Conservation (phyloP, 2,888 invertebrate species). For the Epistrophe grossulariae region DNA sequence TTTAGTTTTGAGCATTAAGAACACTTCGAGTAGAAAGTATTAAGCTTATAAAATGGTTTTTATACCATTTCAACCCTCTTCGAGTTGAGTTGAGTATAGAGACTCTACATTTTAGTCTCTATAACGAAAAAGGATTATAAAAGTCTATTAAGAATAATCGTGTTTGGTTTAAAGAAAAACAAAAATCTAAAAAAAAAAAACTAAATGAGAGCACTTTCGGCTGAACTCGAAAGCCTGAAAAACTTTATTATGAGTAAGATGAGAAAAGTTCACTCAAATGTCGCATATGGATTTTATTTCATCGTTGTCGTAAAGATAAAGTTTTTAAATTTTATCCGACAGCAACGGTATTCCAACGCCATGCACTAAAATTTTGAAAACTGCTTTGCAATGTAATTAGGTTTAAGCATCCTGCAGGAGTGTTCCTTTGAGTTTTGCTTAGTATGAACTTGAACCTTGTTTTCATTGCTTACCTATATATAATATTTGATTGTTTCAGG, state of each 20-base stretch:
- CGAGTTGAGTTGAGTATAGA: slow-evolving; percentile 33
- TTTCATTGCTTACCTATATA: slow-evolving; percentile 1
- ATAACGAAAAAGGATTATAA: slow-evolving; percentile 71
- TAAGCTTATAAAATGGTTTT: slow-evolving; percentile 67
- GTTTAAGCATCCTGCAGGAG: slow-evolving; percentile 23
- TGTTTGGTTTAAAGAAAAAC: slow-evolving; percentile 41
- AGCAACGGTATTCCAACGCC: slow-evolving; percentile 32
- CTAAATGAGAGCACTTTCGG: slow-evolving; percentile 68
- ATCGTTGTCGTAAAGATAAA: slow-evolving; percentile 53
- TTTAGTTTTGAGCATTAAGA: slow-evolving; percentile 72
- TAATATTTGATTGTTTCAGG: slow-evolving; percentile 17
- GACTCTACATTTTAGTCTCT: slow-evolving; percentile 26
- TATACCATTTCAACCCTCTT: slow-evolving; percentile 44
- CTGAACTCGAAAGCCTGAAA: slow-evolving; percentile 72
- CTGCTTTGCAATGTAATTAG: slow-evolving; percentile 51
- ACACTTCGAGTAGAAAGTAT: slow-evolving; percentile 72
- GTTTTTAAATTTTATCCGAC: slow-evolving; percentile 58
- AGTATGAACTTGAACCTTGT: slow-evolving; percentile 10
- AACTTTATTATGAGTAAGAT: slow-evolving; percentile 74
- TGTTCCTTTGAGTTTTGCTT: slow-evolving; percentile 8
- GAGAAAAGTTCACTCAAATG: slow-evolving; percentile 75
- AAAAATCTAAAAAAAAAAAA: slow-evolving; percentile 38
- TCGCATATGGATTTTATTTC: slow-evolving; percentile 75
- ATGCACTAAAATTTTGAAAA: slow-evolving; percentile 36
- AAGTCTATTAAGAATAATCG: slow-evolving; percentile 75